Base-by-base conservation (phyloP, 2,113 vertebrate species). In the Gopherus flavomarginatus region DNA sequence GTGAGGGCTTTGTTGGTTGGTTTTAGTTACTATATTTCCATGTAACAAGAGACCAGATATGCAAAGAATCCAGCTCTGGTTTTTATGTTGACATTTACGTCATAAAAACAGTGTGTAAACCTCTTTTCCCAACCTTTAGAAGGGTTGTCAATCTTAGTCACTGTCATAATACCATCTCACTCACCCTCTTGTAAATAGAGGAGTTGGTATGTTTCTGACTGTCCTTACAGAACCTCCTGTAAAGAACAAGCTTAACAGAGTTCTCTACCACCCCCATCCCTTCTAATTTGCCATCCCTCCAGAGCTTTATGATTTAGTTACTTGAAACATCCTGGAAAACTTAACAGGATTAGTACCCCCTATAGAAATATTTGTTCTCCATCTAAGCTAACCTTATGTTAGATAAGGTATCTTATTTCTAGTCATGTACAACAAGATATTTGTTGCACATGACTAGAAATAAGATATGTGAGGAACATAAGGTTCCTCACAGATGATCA, bases 331-430 rank as follows among this genome's bases (percentile, higher is more conserved):
- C 87, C 95, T 92, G 95, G 92, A 93, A 96, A 97, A 97, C 65
- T 90, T 95, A 96, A 91, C 94, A 96, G 93, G 96, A 96, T 94
- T 96, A 83, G 50, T 95, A 94, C 86, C 89, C 92, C 92, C 93
- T 81, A 93, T 93, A 90, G 96, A 94, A 95, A 87, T 93, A 93
- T 87, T 97, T 93, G 87, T 96, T 92, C 87, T 88, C 85, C 38
- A 95, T 97, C 96, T 96, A 97, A 97, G 86, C 57, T 86, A 95
- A 96, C 93, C 96, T 95, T 95, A 91, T 35, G 31, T 42, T 42
- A 42, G 42, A 42, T 42, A 42, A 42, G 42, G 42, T 42, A 42
- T 42, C 42, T 42, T 42, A 42, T 42, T 42, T 42, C 42, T 42
- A 42, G 42, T 42, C 4, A 42, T 42, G 42, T 42, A 4, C 42